Percentiles rank a stretch among this genome's conserved stretches.
Conservation (phyloP, 37 sponge, comb jelly and placozoan species). For the Chondrosia reniformis region DNA sequence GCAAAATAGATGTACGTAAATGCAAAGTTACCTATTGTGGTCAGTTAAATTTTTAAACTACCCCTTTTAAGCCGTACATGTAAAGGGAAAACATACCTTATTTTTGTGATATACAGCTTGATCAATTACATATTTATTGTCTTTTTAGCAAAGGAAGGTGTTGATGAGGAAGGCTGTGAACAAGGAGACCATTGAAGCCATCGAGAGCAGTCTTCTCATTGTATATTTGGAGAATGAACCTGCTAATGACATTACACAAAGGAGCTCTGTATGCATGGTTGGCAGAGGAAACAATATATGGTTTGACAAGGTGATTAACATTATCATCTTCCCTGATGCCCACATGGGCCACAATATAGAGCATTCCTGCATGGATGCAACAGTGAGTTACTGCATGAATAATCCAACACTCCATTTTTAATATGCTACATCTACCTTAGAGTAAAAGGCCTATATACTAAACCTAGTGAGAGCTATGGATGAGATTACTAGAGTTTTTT, state of each 20-base stretch:
- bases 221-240: not conserved
- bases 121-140: not conserved
- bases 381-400: constrained; percentile 49
- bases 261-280: not conserved
- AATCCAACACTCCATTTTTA: not conserved
- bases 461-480: too few relatives aligned
- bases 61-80: too few relatives aligned
- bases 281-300: constrained; percentile 31
- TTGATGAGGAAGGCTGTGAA: not conserved
- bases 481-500: not conserved
- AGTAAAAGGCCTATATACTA: too few relatives aligned
- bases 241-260: not conserved
- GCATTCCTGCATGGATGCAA: constrained; percentile 71
- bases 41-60: too few relatives aligned
- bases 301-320: constrained; percentile 58
- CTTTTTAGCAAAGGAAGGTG: not conserved
- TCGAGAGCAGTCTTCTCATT: not conserved
- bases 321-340: constrained; percentile 25
- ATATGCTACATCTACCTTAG: too few relatives aligned
- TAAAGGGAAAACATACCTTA: too few relatives aligned
- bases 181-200: not conserved
- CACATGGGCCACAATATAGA: constrained; percentile 50
- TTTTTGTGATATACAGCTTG: too few relatives aligned
- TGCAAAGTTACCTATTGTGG: too few relatives aligned
- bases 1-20: too few relatives aligned